Evolutionary conservation across 2,113 vertebrate genomes (phyloP), one percentile per base, ranked within the genome.

Genomic region (Struthidea cinerea): DNA sequence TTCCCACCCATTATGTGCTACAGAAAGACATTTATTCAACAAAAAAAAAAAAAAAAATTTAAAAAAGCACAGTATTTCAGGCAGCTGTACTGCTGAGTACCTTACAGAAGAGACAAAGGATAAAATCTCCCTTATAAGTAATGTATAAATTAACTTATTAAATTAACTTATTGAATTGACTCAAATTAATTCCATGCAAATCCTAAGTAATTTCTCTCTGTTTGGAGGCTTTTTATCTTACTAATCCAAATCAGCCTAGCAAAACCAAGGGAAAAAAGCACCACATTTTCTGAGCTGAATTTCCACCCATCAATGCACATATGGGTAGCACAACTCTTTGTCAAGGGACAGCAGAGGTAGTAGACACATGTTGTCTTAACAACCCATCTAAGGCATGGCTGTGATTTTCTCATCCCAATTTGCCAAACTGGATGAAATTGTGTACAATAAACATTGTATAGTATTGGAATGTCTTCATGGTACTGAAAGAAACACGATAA

Each of bases 141-240:
- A 83, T 4, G 2, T 83, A 57, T 32, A 74, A 77, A 91, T 76
- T 39, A 91, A 71, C 28, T 80, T 89, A 91, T 79, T 80, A 87
- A 70, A 80, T 91, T 83, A 67, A 71, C 19, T 83, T 78, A 59
- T 70, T 81, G 75, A 79, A 91, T 87, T 90, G 86, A 91, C 9
- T 83, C 19, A 64, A 87, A 90, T 73, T 83, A 94, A 85, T 90
- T 89, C 64, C 33, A 80, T 76, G 39, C 7, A 90, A 94, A 95
- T 42, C 16, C 15, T 53, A 74, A 90, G 35, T 55, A 71, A 80
- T 83, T 91, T 96, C 7, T 83, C 10, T 76, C 87, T 77, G 21
- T 50, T 60, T 85, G 27, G 23, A 33, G 6, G 18, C 32, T 56
- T 73, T 18, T 85, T 88, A 53, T 84, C 56, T 47, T 52, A 75